Conservation (phyloP, 2,797 vertebrate genomes). For the Cetoscarus ocellatus region DNA sequence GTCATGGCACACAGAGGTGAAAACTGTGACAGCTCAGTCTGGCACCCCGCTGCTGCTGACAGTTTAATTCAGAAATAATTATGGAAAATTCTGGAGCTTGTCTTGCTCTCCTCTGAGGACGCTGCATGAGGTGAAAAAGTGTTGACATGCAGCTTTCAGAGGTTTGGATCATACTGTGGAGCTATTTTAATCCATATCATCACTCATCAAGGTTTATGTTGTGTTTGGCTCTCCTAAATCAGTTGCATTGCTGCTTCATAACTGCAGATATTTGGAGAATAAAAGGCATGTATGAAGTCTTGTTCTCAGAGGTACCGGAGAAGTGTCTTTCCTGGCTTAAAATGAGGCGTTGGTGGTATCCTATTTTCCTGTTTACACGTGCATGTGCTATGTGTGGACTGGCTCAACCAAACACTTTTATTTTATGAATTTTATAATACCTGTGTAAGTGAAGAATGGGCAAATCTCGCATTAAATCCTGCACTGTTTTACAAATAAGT, state of each 20-base stretch:
- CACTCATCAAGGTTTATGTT: not conserved
- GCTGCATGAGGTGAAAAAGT: constrained; percentile 21
- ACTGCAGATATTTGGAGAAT: not conserved
- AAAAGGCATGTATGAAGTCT: not conserved
- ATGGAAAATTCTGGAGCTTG: constrained; percentile 48
- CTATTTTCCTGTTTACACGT: too few species aligned
- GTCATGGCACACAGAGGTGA: constrained; percentile 50
- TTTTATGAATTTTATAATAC: too few species aligned
- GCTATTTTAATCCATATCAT: not conserved
- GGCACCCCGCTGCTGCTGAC: constrained; percentile 36
- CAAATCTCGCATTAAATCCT: too few species aligned
- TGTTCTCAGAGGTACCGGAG: not conserved
- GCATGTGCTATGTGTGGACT: too few species aligned
- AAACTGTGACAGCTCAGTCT: constrained; percentile 49
- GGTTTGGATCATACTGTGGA: constrained; percentile 4
- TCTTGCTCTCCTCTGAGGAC: constrained; percentile 32
- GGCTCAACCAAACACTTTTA: too few species aligned
- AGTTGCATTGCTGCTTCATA: not conserved
- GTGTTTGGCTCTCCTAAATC: not conserved
- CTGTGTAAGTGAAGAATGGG: too few species aligned
- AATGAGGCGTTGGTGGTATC: too few species aligned
- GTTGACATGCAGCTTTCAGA: constrained; percentile 23
- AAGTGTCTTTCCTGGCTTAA: too few species aligned
- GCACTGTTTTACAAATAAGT: too few species aligned
- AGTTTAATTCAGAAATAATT: constrained; percentile 62